Percentiles rank a stretch among this genome's conserved stretches.
phyloP scores from a whole-genome alignment of 2,888 invertebrate genomes.

The Agrenia bidenticulata region DNA sequence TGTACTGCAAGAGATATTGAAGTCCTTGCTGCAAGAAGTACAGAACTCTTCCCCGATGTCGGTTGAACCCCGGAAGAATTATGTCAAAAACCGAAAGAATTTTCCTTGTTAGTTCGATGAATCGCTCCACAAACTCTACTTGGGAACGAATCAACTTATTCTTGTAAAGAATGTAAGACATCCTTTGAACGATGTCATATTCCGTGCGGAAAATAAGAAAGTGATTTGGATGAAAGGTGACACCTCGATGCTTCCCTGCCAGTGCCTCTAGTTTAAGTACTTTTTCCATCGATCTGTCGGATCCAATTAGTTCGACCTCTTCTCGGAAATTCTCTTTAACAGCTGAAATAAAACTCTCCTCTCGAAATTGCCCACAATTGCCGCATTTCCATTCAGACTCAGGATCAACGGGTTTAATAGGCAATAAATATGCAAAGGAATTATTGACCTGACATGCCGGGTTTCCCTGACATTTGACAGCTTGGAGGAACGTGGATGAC shows the following conservation, averaged over 20 bases:
- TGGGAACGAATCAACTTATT: conserved; percentile 12
- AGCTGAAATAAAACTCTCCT: conserved; percentile 9
- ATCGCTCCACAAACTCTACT: conserved; percentile 22
- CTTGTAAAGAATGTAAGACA: conserved; percentile 25
- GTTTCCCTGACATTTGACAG: conserved; percentile 21
- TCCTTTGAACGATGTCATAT: conserved; percentile 30
- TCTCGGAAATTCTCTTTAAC: conserved; percentile 18
- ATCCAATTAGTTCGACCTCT: conserved; percentile 20
- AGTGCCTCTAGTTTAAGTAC: conserved; percentile 24
- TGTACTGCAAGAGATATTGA: conserved; percentile 15
- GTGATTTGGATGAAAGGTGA: conserved; percentile 23
- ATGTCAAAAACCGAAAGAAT: conserved; percentile 23
- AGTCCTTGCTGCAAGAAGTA: conserved; percentile 33
- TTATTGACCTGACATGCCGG: not conserved
- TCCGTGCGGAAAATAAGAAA: conserved; percentile 23
- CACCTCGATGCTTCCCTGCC: conserved; percentile 9
- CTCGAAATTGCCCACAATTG: conserved; percentile 11
- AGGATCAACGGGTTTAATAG: conserved; percentile 3
- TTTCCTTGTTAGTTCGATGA: conserved; percentile 22
- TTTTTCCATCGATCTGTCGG: conserved; percentile 16
- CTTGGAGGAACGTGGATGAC: conserved; percentile 18
- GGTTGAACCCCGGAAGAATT: conserved; percentile 27
- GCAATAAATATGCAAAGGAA: conserved; percentile 13
- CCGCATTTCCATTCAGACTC: conserved; percentile 22
- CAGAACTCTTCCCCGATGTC: conserved; percentile 26